Evolutionary conservation across 1,140 invertebrate genomes (phyloP), one percentile per base, ranked within the genome.

Genomic region (Hesperophylax magnus): DNA sequence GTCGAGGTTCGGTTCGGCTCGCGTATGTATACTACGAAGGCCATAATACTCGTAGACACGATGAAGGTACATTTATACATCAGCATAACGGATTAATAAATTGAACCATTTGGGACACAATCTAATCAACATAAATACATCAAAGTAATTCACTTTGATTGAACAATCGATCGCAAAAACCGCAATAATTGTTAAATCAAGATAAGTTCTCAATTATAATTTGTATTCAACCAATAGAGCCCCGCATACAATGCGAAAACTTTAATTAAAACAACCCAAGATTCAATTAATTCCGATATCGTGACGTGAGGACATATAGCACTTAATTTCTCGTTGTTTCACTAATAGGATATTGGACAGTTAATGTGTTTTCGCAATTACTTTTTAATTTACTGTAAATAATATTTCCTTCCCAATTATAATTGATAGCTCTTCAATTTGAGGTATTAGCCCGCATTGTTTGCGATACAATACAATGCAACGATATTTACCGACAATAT

Each of bases 181-280:
- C 61, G 24, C 61, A 65, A 65, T 65, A 65, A 65, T 24, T 22
- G 24, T 65, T 24, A 18, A 39, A 20, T 22, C 27, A 11, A 63
- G 60, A 63, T 65, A 17, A 24, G 5, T 4, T 27, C 61, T 31
- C 6, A 65, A 31, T 65, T 18, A 65, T 17, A 31, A 65, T 31
- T 31, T 22, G 31, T 65, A 65, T 65, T 14, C 18, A 17, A 22
- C 24, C 15, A 27, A 65, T 27, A 22, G 61, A 65, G 24, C 17
- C 61, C 61, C 61, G 61, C 61, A 65, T 65, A 31, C 61, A 27
- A 27, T 24, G 24, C 61, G 61, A 31, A 65, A 65, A 65, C 24
- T 65, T 31, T 65, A 65, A 65, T 65, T 65, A 65, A 65, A 65
- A 65, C 39, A 47, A 47, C 61, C 4, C 61, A 31, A 65, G 61